Evolutionary conservation across 2,113 vertebrate species (phyloP).

Genomic region (Ploceus nigricollis): DNA sequence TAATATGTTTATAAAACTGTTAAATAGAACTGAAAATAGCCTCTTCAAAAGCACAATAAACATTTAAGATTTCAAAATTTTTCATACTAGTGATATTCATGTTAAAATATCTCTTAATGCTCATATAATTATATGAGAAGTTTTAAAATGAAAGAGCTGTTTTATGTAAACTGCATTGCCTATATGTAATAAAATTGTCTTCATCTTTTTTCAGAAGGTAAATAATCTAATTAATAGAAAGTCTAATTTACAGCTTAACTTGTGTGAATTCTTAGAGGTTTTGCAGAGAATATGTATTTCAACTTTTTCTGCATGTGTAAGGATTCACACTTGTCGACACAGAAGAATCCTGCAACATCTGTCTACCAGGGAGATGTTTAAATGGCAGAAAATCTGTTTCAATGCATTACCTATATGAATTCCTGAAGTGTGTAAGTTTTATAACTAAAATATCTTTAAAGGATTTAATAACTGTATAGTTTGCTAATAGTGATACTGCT

Average conservation of each 20-base stretch:
- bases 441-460: not conserved
- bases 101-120: not conserved
- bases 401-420: not conserved
- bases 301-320: not conserved
- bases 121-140: not conserved
- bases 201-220: not conserved
- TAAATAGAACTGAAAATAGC: slow-evolving; percentile 50
- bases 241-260: not conserved
- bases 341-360: not conserved
- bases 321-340: not conserved
- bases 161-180: not conserved
- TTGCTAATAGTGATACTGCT: not conserved
- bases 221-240: not conserved
- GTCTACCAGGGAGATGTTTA: not conserved
- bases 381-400: not conserved
- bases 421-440: not conserved
- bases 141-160: not conserved
- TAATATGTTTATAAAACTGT: not conserved
- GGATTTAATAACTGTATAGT: not conserved
- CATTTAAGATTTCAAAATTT: not conserved
- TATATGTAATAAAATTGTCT: not conserved
- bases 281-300: not conserved
- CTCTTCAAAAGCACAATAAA: not conserved
- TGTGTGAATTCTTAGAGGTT: not conserved
- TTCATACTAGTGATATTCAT: not conserved